Base-by-base conservation (phyloP, 2,797 vertebrate genomes). In the Anguilla marmorata region DNA sequence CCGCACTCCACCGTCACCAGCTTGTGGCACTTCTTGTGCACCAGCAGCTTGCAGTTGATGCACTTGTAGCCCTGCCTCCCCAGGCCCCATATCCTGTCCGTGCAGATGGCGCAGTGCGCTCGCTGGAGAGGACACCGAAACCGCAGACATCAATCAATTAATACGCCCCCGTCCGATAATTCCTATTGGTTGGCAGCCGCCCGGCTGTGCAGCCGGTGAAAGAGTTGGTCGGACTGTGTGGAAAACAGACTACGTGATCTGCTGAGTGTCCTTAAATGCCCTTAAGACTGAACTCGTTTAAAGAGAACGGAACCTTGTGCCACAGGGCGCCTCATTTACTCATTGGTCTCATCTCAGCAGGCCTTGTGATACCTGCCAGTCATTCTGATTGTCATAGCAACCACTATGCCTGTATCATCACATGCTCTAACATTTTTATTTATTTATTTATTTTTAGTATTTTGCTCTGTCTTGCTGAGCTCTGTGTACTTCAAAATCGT, bases 11-110 rank as follows among this genome's bases (percentile, higher is more conserved):
- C 91, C 0, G 92, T 98, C 89, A 98, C 98, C 87, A 99, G 95
- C 91, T 99, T 99, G 94, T 99, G 98, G 93, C 98, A 99, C 93
- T 99, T 99, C 94, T 99, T 99, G 94, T 99, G 98, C 86, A 99
- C 98, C 76, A 99, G 96, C 88, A 99, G 97, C 92, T 99, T 99
- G 94, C 99, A 99, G 91, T 98, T 99, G 95, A 99, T 99, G 93
- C 98, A 99, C 92, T 99, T 99, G 92, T 99, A 99, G 11, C 99
- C 99, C 92, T 99, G 99, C 89, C 98, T 96, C 21, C 99, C 98
- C 88, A 99, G 95, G 86, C 98, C 99, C 99, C 99, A 99, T 92
- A 99, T 99, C 50, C 98, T 96, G 92, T 99, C 99, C 0, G 97
- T 97, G 91, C 99, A 99, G 95, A 99, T 98, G 93, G 98, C 98